Evolutionary conservation across 2,797 vertebrate species (phyloP), one percentile per base, ranked within the genome.

Genomic region (Heterohyrax brucei): DNA sequence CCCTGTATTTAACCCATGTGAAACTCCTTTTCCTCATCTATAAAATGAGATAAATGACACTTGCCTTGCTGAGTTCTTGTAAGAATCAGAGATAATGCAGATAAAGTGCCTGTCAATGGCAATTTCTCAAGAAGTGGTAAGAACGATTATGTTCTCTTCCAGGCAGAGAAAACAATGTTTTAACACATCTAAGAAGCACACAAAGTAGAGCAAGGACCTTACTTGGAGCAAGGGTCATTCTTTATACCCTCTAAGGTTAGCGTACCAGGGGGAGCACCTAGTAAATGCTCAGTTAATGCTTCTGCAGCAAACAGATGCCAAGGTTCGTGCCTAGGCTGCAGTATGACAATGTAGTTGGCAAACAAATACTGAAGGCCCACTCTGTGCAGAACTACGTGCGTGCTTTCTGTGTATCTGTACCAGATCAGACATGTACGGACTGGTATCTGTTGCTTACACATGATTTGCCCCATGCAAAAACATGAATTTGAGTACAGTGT

Each of bases 1-100:
- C 50, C 8, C 26, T 77, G 5, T 39, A 22, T 73, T 73, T 44
- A 28, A 30, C 22, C 46, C 30, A 48, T n/a, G 22, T 28, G 30
- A 59, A 22, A 73, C 59, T 81, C 61, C 46, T 62, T 89, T 62
- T 94, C 56, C 76, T 89, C 44, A 3, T 87, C 44, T 87, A 30
- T 93, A 80, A 91, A 90, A 94, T 81, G 30, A 78, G 48, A 62
- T 50, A 81, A 88, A 80, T 16, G 28, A 39, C 30, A 75, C 48
- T 24, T 75, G 33, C 22, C 50, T 30, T 72, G 62, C 19, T 46
- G 59, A 5, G 13, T 76, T 96, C 39, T 87, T 59, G 4, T 61
- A 16, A 83, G 64, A 88, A 73, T 8, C 44, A 33, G 28, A 59
- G 64, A 94, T 44, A 24, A 91, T 6, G 30, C 0, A 68, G 22